Conservation (phyloP, 2,888 invertebrate species). For the Sarcophaga carnaria region DNA sequence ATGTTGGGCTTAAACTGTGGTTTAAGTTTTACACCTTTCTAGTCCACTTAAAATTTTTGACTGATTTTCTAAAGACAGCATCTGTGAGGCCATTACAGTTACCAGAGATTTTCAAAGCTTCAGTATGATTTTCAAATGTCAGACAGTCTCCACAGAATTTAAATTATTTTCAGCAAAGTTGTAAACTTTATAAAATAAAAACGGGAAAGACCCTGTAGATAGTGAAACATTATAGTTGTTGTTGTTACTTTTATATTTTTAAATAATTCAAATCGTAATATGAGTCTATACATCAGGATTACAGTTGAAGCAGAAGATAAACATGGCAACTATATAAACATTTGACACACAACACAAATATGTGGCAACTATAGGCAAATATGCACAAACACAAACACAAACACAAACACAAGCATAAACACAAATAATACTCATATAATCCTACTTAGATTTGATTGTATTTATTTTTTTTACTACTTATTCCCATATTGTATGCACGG, state of each 20-base stretch:
- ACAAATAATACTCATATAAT: conserved; percentile 1
- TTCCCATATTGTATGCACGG: background rate
- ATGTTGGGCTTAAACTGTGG: too few species aligned
- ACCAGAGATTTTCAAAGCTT: too few species aligned
- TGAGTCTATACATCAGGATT: background rate
- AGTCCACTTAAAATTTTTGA: too few species aligned
- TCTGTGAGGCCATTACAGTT: too few species aligned
- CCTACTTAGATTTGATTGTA: background rate
- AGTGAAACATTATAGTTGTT: background rate
- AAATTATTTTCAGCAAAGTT: too few species aligned
- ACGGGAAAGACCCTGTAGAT: background rate
- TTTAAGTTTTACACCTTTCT: too few species aligned
- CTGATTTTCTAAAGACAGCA: too few species aligned
- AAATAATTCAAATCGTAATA: background rate
- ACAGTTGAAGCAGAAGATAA: background rate
- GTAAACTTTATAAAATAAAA: too few species aligned
- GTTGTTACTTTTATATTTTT: background rate
- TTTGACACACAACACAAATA: background rate
- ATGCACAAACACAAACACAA: background rate
- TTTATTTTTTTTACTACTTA: background rate
- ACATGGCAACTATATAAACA: background rate
- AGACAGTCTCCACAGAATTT: too few species aligned
- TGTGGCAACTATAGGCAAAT: background rate
- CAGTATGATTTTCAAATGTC: too few species aligned
- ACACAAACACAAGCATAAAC: background rate